Evolutionary conservation across 2,888 invertebrate species (phyloP), one percentile per base, ranked within the genome.

Genomic region (Parnassius apollo): DNA sequence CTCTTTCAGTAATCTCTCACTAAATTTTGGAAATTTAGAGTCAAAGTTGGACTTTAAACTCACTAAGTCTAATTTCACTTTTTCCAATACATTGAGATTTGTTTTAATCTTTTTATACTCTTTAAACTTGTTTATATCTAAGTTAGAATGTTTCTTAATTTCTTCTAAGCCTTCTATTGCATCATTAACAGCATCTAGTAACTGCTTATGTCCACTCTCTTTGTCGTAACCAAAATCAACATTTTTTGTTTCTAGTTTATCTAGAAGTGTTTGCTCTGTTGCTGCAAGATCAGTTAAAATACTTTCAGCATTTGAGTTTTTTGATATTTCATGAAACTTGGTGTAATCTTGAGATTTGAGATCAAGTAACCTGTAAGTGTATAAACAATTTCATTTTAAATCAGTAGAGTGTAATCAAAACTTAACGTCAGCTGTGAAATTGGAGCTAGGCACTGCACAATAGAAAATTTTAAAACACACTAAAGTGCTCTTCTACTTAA

Each of bases 191-290:
- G 90, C 88, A 1, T 91, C 86, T 1, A 91, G 56, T 0, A 92
- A 66, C 60, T 91, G 85, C 53, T 83, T 78, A 59, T 89, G 89
- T 0, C 91, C 90, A 0, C 77, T 80, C 0, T 77, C 75, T 35
- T 86, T 80, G 35, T 82, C 69, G 58, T 82, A 89, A 0, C 91
- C 92, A 57, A 91, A 85, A 44, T 91, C 86, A 0, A 92, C 76
- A 10, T 89, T 86, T 61, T 82, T 86, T 0, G 83, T 80, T 42
- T 83, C 76, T 0, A 92, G 69, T 57, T 78, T 84, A 66, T 92
- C 81, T 0, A 91, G 71, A 51, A 74, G 79, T 0, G 74, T 71
- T 64, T 86, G 79, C 67, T 88, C 86, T 0, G 80, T 76, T 0
- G 62, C 50, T 0, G 73, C 72, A 0, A 91, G 67, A 2, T 84